These are phyloP conservation scores for Brenthis hecate DNA, from an alignment of 2,888 invertebrate genomes.

Conservation along the genomic window DNA sequence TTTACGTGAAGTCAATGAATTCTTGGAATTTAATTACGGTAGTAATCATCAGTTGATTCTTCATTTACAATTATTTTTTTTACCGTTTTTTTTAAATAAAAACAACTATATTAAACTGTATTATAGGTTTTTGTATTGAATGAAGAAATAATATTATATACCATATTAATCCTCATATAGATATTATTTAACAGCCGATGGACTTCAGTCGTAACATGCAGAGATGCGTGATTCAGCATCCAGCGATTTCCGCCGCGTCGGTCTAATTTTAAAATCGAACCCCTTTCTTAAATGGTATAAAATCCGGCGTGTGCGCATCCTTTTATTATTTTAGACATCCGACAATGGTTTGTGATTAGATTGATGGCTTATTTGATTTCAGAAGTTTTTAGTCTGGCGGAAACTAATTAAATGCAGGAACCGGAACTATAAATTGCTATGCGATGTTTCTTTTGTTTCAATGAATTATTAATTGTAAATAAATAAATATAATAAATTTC, in stretches of 20 bases:
- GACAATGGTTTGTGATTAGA: constrained; percentile 42
- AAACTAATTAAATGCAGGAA: constrained; percentile 25
- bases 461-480: no score
- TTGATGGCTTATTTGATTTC: constrained; percentile 40
- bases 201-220: constrained; percentile 25
- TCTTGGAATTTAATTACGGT: no score
- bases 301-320: constrained; percentile 68
- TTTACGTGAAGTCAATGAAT: no score
- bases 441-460: not conserved
- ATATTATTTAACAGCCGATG: constrained; percentile 27
- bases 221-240: constrained; percentile 63
- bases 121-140: no score
- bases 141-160: not conserved
- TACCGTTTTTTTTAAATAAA: no score
- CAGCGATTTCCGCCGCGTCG: constrained; percentile 72
- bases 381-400: constrained; percentile 33
- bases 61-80: no score
- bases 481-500: no score
- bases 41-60: no score
- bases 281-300: constrained; percentile 72
- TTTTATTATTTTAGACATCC: constrained; percentile 74
- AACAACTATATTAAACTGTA: no score
- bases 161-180: not conserved
- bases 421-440: constrained; percentile 4
- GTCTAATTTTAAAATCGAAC: constrained; percentile 77